Conservation (phyloP, 2,113 vertebrate genomes). For the Lagopus leucura region DNA sequence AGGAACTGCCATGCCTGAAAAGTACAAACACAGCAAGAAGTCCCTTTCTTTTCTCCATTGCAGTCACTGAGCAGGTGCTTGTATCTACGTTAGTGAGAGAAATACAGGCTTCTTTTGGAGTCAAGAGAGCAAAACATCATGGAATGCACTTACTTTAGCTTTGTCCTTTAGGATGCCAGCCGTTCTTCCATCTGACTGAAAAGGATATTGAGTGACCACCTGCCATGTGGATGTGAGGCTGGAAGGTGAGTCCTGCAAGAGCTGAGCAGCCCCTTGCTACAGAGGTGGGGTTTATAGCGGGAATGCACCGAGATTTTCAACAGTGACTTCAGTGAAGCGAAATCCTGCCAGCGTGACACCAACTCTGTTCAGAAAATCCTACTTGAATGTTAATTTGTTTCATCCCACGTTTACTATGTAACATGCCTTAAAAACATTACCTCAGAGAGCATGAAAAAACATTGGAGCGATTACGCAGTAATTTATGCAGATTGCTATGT, state of each 20-base stretch:
- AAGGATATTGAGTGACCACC: not conserved
- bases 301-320: not conserved
- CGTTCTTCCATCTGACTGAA: not conserved
- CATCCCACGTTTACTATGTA: not conserved
- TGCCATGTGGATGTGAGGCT: not conserved
- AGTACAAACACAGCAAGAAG: not conserved
- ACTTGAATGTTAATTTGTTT: not conserved
- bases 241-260: not conserved
- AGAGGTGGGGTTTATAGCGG: not conserved
- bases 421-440: slow-evolving; percentile 43
- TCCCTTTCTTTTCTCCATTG: not conserved
- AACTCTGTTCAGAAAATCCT: not conserved
- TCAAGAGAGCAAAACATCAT: not conserved
- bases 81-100: not conserved
- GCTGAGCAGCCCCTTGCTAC: not conserved
- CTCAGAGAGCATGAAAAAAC: slow-evolving; percentile 23
- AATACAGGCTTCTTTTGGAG: not conserved
- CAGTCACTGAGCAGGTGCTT: not conserved
- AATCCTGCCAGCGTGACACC: not conserved
- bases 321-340: not conserved
- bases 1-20: not conserved
- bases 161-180: not conserved
- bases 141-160: not conserved
- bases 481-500: slow-evolving; percentile 31
- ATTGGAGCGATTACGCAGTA: slow-evolving; percentile 26